Base-by-base conservation (phyloP, 2,113 vertebrate species). In the Neoarius graeffei region DNA sequence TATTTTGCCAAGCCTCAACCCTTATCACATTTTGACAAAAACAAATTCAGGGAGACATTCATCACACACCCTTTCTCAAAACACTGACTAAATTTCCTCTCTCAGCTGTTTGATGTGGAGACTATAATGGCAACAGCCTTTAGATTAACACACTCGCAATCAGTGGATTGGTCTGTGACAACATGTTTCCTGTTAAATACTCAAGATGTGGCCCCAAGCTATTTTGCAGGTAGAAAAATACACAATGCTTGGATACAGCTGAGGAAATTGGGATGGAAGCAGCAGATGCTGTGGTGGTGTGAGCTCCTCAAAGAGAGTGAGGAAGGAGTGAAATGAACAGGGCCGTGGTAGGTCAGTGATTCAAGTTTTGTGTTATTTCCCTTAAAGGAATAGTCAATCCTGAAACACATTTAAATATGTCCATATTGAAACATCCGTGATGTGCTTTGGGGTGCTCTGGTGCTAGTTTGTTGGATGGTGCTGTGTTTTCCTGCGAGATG, bases 101-200 rank as follows among this genome's bases (percentile, higher is more conserved):
- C 35, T 81, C 66, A 60, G 76, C 62, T 57, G 85, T 80, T 86
- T 81, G 42, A 86, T 69, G 66, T 87, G 86, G 35, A 54, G 25
- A 74, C n/a, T 20, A 14, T 30, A 35, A 60, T 73, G 80, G 17
- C 67, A 83, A 74, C 52, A 81, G 76, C 25, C 60, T 66, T 80
- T 62, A 69, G n/a, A 59, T 81, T 35, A 86, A 59, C 80, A 83
- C 42, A 60, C 30, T 59, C 7, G 7, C 81, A 83, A 87, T 83
- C 86, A 87, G 86, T 27, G 27, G 4, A 57, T 9, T 3, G 20
- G 54, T 23, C 23, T 8, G 7, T 15, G 11, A 76, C 85, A 52
- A 57, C 54, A 30, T 7, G 4, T 27, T 83, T 87, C 80, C 80
- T 71, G 50, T n/a, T 23, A 71, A 62, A 83, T 35, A 64, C 69